Base-by-base conservation (phyloP, 2,888 invertebrate genomes). In the Stratiomys singularior region DNA sequence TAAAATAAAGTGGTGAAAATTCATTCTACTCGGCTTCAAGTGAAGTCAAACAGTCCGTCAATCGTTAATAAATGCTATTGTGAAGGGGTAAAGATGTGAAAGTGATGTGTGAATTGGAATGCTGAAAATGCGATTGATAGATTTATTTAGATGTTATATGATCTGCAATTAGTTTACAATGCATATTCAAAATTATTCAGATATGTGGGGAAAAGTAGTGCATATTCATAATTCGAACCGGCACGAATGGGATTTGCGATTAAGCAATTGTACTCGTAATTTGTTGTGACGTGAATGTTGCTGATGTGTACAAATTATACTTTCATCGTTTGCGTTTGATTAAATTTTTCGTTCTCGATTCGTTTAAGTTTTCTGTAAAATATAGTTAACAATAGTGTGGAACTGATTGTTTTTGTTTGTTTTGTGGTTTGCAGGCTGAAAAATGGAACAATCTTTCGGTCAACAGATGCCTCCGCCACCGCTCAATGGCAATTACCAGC, bases 401-500 rank as follows among this genome's bases (percentile, higher is more conserved):
- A 52, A 4, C 52, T 52, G 18, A 18, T 9, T 4, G 52, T 9
- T 15, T 13, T 52, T 1, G 4, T 74, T 74, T 58, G 9, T 60
- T 63, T 76, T 76, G 58, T 76, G 64, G 27, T 76, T 72, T 76
- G n/a, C 47, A 64, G 63, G 47, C 64, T 23, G 76, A 56, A 87
- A 86, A 82, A 85, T 86, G 25, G 78, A 78, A 52, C 85, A 86
- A 80, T 82, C 84, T 79, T 86, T 85, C 79, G 85, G 86, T 78
- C 83, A 79, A 76, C 81, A 79, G 76, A 79, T 81, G 67, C 82
- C 80, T 76, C 78, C 85, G 78, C 82, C 83, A 81, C 81, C 82
- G 78, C 81, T 86, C 18, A 86, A 86, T 82, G 86, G 86, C 74
- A 86, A 86, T 79, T 86, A 85, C 82, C 86, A 85, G 77, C 85